Base-by-base conservation (phyloP, 1,140 invertebrate species). In the Drosophila lini region DNA sequence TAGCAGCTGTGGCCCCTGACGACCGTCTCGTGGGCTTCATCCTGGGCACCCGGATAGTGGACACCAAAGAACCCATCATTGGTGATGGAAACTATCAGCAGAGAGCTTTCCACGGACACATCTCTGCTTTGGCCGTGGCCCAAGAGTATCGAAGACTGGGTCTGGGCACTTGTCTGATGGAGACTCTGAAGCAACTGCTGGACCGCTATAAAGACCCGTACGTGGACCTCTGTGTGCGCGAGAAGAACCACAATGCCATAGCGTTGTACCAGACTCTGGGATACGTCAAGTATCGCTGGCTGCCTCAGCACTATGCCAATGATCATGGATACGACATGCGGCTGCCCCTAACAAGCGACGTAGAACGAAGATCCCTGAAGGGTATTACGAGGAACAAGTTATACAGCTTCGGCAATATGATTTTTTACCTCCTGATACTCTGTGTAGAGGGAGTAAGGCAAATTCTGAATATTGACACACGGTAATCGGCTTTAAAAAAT, bases 311-410 rank as follows among this genome's bases (percentile, higher is more conserved):
- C 47, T 81, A 86, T 19, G 19, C 10, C 0, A 13, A 67, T n/a
- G 82, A 85, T 8, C 28, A 68, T 44, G 82, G 78, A n/a, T 86
- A 71, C 11, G 65, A 86, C 6, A 78, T 85, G 78, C 55, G 82
- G 4, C 4, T 75, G 50, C 82, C 82, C 0, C 16, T 85, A 0
- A 4, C 38, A 0, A 45, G 41, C 0, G 82, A 85, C 53, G 62
- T 75, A 34, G n/a, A 53, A 0, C 47, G 22, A 0, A 63, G 44
- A 7, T 74, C 55, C 5, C 15, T 85, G 10, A 8, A 67, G 5
- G 38, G 55, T 3, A 38, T 25, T 25, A 11, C 16, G 0, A 38
- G 19, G 0, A 58, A 64, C 4, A 47, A 42, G 3, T 0, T 76
- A 3, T 56, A 25, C 9, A 59, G 47, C n/a, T 56, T 50, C 0